phyloP scores from a whole-genome alignment of 2,113 vertebrate species.

The Etia nguti region DNA sequence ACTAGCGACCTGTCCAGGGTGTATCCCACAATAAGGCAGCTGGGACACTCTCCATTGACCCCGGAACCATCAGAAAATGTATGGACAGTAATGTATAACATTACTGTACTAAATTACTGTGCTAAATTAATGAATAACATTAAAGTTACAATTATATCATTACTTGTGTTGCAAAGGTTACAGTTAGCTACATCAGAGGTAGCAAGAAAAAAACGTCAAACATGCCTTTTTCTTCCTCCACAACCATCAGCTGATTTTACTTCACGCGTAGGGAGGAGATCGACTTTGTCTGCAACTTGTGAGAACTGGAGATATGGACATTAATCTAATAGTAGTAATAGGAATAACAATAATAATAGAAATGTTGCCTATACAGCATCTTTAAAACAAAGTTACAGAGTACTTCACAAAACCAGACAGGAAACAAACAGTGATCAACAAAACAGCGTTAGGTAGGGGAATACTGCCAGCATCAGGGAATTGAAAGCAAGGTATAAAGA shows the following conservation, averaged over 20 bases:
- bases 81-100: neutral
- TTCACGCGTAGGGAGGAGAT: neutral
- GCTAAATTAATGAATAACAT: neutral
- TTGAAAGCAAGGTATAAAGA: neutral
- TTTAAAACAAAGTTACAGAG: neutral
- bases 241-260: neutral
- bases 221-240: rapidly evolving
- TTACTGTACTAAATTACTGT: neutral
- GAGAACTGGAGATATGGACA: neutral
- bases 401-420: neutral
- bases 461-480: neutral
- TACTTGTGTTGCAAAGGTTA: rapidly evolving
- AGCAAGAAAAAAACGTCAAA: neutral
- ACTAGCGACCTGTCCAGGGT: neutral
- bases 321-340: neutral
- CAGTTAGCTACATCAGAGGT: neutral
- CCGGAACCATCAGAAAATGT: neutral
- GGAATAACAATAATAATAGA: neutral
- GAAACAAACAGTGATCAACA: neutral
- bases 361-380: neutral
- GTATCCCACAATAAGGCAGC: neutral
- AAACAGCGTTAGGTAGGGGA: neutral
- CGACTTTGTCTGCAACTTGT: neutral
- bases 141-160: neutral
- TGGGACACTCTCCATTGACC: rapidly evolving